These are phyloP conservation scores for Vidua macroura DNA, from an alignment of 2,113 vertebrate species.

Conservation along the genomic window DNA sequence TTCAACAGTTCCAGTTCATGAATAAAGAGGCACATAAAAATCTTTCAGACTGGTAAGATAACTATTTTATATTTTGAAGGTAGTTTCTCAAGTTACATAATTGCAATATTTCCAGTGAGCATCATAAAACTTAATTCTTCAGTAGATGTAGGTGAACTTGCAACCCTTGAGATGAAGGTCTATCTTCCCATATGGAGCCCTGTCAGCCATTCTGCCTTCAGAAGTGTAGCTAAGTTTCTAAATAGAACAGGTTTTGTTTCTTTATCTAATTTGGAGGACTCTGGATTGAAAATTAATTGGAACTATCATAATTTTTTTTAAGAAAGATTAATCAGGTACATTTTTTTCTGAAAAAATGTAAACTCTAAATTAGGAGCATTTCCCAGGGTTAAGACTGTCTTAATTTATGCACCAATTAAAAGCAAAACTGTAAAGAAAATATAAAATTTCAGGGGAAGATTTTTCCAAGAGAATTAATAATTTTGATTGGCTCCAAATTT, in stretches of 20 bases:
- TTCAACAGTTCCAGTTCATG: slow-evolving; percentile 68
- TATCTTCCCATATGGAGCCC: not conserved
- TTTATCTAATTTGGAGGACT: not conserved
- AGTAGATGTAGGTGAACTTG: not conserved
- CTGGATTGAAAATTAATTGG: not conserved
- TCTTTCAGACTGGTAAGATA: slow-evolving; percentile 70
- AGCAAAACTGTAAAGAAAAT: not conserved
- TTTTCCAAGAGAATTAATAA: not conserved
- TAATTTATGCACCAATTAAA: not conserved
- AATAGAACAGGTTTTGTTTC: not conserved
- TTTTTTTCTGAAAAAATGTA: not conserved
- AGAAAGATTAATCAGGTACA: not conserved
- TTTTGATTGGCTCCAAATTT: not conserved
- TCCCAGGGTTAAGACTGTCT: not conserved
- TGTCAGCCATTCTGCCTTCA: not conserved
- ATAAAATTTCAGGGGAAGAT: not conserved
- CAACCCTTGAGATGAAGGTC: not conserved
- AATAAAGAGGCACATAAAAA: slow-evolving; percentile 39
- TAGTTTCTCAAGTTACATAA: not conserved
- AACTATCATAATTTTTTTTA: not conserved
- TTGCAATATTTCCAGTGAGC: not conserved
- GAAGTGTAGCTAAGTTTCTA: not conserved
- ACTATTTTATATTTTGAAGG: not conserved
- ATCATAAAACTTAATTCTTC: not conserved
- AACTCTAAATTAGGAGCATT: not conserved